Base-by-base conservation (phyloP, 2,888 invertebrate genomes). In the Rhingia campestris region DNA sequence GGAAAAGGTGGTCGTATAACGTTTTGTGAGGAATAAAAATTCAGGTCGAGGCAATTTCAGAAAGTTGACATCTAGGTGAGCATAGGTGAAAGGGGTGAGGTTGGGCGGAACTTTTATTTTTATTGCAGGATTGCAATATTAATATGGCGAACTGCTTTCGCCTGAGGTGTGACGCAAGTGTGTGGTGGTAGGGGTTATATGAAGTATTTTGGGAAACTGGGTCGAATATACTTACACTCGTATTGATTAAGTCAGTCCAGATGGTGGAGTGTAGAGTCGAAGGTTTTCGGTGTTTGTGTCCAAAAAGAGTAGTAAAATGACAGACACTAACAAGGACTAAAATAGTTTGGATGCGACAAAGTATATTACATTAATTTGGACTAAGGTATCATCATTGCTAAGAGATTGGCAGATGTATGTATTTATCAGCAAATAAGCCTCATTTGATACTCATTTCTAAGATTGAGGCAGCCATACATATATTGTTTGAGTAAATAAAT, bases 311-410 rank as follows among this genome's bases (percentile, higher is more conserved):
- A 67, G 87, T 91, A 92, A 88, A 93, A 94, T 0, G 94, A 94
- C 0, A 92, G 90, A 86, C 94, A 94, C 49, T 92, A 91, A 88
- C 94, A 94, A 93, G 88, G 0, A 92, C 91, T 80, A 90, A 89
- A 0, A 94, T 90, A 7, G 93, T 92, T 41, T 89, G 88, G 0
- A 93, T 92, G 0, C 93, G 92, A 87, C 94, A 94, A 37, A 91
- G 90, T 2, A 93, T 91, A 63, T 94, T 92, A 87, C 94, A 94
- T 37, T 93, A 91, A 86, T 93, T 94, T 88, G 93, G 93, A 4
- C 93, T 94, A 2, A 2, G 22, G 87, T 94, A 94, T 87, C 91
- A 90, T 2, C 88, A 86, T 0, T 88, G 89, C 87, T 89, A 92
- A 10, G 89, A 86, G 9, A 88, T 82, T 3, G 87, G 86, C n/a